Evolutionary conservation across 2,797 vertebrate genomes (phyloP).

Genomic region (Crax fasciolata): DNA sequence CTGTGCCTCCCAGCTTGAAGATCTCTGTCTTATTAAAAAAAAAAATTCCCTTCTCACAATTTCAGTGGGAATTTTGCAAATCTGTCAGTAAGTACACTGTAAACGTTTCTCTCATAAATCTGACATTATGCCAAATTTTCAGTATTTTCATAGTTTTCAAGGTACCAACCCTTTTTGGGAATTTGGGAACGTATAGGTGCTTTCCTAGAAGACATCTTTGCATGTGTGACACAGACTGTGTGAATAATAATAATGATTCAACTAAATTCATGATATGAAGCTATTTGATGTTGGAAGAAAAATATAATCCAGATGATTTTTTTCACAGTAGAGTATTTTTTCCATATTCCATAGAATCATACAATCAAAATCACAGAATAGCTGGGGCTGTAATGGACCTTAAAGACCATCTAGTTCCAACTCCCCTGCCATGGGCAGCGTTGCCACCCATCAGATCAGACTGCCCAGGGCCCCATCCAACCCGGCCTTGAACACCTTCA

Average conservation of each 20-base stretch:
- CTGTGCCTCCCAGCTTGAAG: neutral
- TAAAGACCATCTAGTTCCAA: neutral
- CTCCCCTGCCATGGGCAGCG: too few relatives aligned
- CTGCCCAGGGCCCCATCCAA: neutral
- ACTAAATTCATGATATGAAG: neutral
- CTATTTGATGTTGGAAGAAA: conserved; percentile 10
- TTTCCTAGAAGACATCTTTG: neutral
- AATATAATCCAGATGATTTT: neutral
- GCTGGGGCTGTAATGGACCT: neutral
- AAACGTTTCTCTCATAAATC: neutral
- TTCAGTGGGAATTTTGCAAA: neutral
- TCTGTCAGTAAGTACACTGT: neutral
- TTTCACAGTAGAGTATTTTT: neutral
- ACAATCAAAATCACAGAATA: neutral
- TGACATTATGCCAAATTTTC: neutral
- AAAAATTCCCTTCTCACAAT: neutral
- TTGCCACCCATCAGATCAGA: neutral
- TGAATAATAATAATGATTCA: neutral
- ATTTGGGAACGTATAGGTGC: neutral
- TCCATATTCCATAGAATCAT: neutral
- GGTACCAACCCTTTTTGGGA: neutral
- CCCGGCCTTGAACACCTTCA: neutral
- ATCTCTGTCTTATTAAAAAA: neutral
- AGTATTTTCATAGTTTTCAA: neutral
- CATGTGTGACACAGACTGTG: neutral